Evolutionary conservation across 2,888 invertebrate species (phyloP).

Genomic region (Ectemnius continuus): DNA sequence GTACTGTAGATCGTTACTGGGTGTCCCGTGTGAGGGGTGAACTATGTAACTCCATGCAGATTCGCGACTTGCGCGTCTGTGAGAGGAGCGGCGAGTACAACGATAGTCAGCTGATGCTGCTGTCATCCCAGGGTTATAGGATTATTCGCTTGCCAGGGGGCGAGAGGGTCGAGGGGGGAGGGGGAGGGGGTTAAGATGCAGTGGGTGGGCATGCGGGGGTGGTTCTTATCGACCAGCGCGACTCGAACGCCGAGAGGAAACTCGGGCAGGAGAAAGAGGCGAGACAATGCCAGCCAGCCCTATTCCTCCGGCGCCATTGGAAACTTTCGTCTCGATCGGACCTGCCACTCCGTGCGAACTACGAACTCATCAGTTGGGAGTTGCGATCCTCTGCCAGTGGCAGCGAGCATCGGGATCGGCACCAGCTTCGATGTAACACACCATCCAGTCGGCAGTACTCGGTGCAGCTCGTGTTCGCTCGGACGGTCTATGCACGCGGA

Average conservation of each 20-base stretch:
- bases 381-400: conserved; percentile 3
- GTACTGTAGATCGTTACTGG: too few relatives aligned
- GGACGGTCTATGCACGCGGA: conserved; percentile 53
- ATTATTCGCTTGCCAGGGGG: conserved; percentile 9
- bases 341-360: neutral
- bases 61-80: too few relatives aligned
- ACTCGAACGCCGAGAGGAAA: conserved; percentile 24
- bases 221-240: conserved; percentile 51
- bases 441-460: conserved; percentile 63
- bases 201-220: conserved; percentile 41
- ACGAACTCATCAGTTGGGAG: neutral
- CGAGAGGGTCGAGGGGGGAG: neutral
- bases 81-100: too few relatives aligned
- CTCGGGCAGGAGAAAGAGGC: conserved; percentile 22
- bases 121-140: neutral
- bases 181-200: too few relatives aligned
- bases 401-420: conserved; percentile 39
- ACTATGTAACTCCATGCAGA: too few relatives aligned
- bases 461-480: conserved; percentile 65
- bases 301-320: conserved; percentile 57
- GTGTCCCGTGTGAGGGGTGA: too few relatives aligned
- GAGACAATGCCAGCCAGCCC: conserved; percentile 37
- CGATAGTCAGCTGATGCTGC: too few relatives aligned
- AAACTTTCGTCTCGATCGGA: conserved; percentile 47
- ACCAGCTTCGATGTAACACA: conserved; percentile 27